These are phyloP conservation scores for Elgaria multicarinata DNA, from an alignment of 2,113 vertebrate species.

Conservation along the genomic window DNA sequence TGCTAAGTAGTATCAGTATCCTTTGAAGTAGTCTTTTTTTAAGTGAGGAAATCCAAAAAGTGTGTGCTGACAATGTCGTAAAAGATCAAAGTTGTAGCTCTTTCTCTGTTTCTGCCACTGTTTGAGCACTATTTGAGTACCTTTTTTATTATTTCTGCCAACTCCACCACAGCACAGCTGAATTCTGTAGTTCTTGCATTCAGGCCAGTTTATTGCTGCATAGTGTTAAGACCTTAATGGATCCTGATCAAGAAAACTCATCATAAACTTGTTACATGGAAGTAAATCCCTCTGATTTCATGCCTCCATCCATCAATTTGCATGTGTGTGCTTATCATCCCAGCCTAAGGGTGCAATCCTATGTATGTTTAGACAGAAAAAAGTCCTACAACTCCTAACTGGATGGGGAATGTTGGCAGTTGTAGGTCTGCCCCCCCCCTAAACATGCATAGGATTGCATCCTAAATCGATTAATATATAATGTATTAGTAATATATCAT, in stretches of 20 bases:
- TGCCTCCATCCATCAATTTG: not conserved
- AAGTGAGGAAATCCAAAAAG: constrained; percentile 24
- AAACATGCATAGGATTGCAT: no score
- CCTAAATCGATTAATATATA: not conserved
- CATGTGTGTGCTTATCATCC: no score
- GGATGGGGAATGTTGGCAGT: no score
- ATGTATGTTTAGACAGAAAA: no score
- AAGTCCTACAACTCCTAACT: no score
- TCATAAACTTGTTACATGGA: constrained; percentile 4
- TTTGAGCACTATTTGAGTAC: not conserved
- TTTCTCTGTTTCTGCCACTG: constrained; percentile 11
- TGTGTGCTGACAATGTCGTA: constrained; percentile 16
- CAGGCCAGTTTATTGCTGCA: not conserved
- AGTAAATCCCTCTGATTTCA: not conserved
- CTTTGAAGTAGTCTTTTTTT: constrained; percentile 20
- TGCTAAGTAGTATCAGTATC: not conserved
- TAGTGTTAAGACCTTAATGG: not conserved
- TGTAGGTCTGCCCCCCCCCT: no score
- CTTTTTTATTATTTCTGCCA: not conserved
- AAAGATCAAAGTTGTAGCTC: constrained; percentile 29
- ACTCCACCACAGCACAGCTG: not conserved
- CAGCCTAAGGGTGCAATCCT: no score
- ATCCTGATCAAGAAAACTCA: not conserved
- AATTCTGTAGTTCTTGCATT: not conserved
- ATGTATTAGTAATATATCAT: not conserved